Evolutionary conservation across 2,113 vertebrate species (phyloP), one percentile per base, ranked within the genome.

Genomic region (Clarias batrachus): DNA sequence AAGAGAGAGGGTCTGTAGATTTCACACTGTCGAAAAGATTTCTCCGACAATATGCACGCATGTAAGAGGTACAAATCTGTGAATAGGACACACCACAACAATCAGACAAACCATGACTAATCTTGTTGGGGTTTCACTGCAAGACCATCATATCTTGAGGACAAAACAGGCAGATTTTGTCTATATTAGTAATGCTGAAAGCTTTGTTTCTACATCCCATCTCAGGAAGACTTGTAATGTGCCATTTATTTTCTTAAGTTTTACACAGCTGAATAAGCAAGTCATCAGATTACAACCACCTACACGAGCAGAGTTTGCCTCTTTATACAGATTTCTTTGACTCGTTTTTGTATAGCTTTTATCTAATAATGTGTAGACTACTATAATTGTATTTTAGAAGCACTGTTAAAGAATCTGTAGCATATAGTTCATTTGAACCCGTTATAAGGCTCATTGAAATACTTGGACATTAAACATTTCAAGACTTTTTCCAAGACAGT

Each of bases 91-190:
- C 70, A 81, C 62, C 78, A 62, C 30, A 19, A 83, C 90, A 88
- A 84, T 91, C 92, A 91, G 90, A 91, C 92, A 81, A 90, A 63
- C 91, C 90, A 90, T 92, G 91, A 92, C 92, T 91, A 93, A 94
- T 93, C 93, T 87, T 79, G 89, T 92, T 89, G 87, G 27, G 21
- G 33, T 25, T 65, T 87, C 90, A 66, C 88, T 88, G 73, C 37
- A 87, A 25, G 48, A 63, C 70, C 87, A 89, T 91, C 87, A 89
- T 91, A 88, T 89, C 81, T 91, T 89, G 82, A 48, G 33, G n/a
- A 88, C 87, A 91, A 88, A 91, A 90, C 25, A 84, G 56, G 23
- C 14, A 54, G 52, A 59, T 85, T 92, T 91, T 86, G 88, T 70
- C 33, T 84, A 37, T 89, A 90, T 81, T 88, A 85, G 56, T 88